Conservation (phyloP, 2,888 invertebrate genomes). For the Rhopalosiphum nymphaeae region DNA sequence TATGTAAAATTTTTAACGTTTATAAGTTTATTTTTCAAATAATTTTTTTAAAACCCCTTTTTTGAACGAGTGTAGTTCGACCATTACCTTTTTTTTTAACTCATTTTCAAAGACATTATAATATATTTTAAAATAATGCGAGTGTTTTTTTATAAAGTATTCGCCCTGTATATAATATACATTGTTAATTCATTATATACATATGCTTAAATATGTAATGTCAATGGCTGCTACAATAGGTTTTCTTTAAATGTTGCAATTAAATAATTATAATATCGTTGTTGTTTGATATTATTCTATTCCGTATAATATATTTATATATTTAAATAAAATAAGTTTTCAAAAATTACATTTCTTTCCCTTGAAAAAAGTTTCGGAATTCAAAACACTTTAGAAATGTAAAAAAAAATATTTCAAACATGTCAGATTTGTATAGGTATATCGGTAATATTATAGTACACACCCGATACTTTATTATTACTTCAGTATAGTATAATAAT, state of each 20-base stretch:
- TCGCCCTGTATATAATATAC: too few relatives aligned
- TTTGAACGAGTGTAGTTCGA: too few relatives aligned
- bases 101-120: too few relatives aligned
- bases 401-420: slow-evolving; percentile 24
- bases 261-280: neutral
- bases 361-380: neutral
- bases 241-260: neutral
- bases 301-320: neutral
- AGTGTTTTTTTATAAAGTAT: too few relatives aligned
- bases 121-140: too few relatives aligned
- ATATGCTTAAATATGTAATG: neutral
- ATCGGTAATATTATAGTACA: neutral
- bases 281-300: neutral
- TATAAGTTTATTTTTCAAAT: too few relatives aligned
- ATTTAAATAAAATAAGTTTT: too few relatives aligned
- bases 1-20: too few relatives aligned
- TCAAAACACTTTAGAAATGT: neutral
- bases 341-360: neutral
- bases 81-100: too few relatives aligned
- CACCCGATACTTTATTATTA: slow-evolving; percentile 55
- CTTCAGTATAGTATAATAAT: slow-evolving; percentile 23
- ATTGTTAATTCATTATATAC: neutral
- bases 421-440: slow-evolving; percentile 19
- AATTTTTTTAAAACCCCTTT: too few relatives aligned
- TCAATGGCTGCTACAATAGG: neutral